Percentiles rank a stretch among this genome's conserved stretches.
These are phyloP conservation scores for Mormyrus iriodes DNA, from an alignment of 2,113 vertebrate genomes.

Conservation along the genomic window DNA sequence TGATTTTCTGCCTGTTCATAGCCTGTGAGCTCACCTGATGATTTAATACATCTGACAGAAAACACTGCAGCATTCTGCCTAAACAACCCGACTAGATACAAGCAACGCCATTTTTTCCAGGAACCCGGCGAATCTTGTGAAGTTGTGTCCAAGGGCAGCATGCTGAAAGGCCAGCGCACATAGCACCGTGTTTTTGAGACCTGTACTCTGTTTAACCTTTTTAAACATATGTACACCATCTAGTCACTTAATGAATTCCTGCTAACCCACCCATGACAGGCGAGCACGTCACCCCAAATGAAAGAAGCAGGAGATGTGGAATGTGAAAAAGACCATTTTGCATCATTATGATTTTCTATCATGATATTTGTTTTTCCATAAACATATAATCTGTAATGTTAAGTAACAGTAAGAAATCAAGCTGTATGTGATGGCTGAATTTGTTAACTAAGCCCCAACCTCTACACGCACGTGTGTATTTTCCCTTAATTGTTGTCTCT, in stretches of 20 bases:
- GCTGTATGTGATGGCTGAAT: background rate
- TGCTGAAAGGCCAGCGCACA: no score
- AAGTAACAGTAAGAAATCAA: background rate
- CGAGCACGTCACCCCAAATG: background rate
- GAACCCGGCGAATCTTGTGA: no score
- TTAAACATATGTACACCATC: slow-evolving; percentile 23
- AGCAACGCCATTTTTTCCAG: background rate
- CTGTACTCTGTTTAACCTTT: slow-evolving; percentile 21
- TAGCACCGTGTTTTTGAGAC: no score
- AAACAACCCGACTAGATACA: background rate
- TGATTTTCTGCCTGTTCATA: background rate
- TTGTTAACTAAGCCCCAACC: background rate
- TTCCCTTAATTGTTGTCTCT: background rate
- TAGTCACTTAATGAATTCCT: background rate
- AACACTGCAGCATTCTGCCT: background rate
- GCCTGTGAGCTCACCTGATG: background rate
- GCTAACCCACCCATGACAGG: background rate
- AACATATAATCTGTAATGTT: background rate
- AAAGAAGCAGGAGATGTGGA: background rate
- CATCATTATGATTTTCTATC: background rate
- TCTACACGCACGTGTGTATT: background rate
- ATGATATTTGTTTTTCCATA: slow-evolving; percentile 6
- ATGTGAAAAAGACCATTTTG: background rate
- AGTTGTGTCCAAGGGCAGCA: no score
- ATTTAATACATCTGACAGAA: background rate